Percentiles rank a stretch among this genome's conserved stretches.
Evolutionary conservation across 1,140 invertebrate species (phyloP).

Genomic region (Daktulosphaira vitifoliae): DNA sequence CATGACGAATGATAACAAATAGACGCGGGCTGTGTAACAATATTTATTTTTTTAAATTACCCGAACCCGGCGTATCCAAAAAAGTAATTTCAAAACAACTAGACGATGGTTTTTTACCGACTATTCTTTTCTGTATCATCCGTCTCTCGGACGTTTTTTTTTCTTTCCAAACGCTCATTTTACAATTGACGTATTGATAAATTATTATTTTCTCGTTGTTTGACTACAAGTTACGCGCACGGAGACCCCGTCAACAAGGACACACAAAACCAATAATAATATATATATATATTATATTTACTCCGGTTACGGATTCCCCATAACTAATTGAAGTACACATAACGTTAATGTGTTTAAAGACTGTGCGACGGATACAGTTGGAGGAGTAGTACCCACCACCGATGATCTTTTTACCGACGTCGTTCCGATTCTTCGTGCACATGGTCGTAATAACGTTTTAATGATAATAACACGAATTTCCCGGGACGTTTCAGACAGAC

Average conservation of each 20-base stretch:
- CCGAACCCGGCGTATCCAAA: conserved; percentile 29
- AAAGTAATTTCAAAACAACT: conserved; percentile 27
- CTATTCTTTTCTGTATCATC: neutral
- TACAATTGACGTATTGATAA: conserved; percentile 30
- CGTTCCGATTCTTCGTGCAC: no score
- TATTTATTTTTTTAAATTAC: conserved; percentile 34
- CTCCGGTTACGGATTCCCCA: conserved; percentile 6
- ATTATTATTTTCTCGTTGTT: conserved; percentile 32
- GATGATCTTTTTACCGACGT: no score
- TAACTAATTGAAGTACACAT: conserved; percentile 17
- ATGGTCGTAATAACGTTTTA: conserved; percentile 1
- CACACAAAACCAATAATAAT: conserved; percentile 19
- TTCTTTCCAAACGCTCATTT: conserved; percentile 3
- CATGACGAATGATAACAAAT: conserved; percentile 34
- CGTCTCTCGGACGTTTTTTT: neutral
- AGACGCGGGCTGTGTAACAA: conserved; percentile 26
- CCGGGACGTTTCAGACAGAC: conserved; percentile 16
- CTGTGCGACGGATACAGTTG: no score
- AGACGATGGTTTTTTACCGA: neutral
- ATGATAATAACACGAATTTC: conserved; percentile 13
- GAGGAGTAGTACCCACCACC: no score
- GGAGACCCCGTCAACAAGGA: conserved; percentile 20
- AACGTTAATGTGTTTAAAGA: no score
- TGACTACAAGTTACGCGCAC: neutral
- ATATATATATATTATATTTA: neutral